A percentile compares a stretch with the other conserved stretches of the same genome.
These are phyloP conservation scores for Temnothorax ravouxi DNA, from an alignment of 2,888 invertebrate genomes.

Conservation along the genomic window DNA sequence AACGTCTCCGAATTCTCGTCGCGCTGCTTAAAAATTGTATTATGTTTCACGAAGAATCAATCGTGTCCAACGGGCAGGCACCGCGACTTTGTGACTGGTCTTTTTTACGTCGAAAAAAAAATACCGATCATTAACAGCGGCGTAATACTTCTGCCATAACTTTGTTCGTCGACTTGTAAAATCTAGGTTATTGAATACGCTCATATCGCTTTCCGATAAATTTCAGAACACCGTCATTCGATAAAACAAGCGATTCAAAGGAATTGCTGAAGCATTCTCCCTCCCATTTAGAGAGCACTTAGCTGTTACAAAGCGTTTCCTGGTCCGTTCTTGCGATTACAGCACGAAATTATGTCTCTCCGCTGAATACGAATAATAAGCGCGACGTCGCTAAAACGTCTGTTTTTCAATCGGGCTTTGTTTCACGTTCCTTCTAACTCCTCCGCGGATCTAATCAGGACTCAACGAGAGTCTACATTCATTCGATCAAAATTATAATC, in stretches of 20 bases:
- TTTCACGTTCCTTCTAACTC: slow-evolving; percentile 56
- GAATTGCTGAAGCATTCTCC: slow-evolving; percentile 41
- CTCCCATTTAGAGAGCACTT: slow-evolving; percentile 51
- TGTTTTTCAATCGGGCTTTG: slow-evolving; percentile 59
- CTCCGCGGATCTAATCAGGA: slow-evolving; percentile 67
- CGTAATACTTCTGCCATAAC: slow-evolving; percentile 20
- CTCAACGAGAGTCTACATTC: slow-evolving; percentile 49
- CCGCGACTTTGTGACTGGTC: background rate
- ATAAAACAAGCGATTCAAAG: slow-evolving; percentile 54
- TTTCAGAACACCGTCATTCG: slow-evolving; percentile 52
- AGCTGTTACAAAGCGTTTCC: slow-evolving; percentile 50
- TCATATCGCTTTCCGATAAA: slow-evolving; percentile 51
- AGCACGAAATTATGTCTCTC: slow-evolving; percentile 59
- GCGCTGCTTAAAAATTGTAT: slow-evolving; percentile 5
- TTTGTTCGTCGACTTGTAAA: slow-evolving; percentile 36
- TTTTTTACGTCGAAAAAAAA: background rate
- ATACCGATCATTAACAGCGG: slow-evolving; percentile 1
- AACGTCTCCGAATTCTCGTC: background rate
- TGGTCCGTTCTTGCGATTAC: slow-evolving; percentile 43
- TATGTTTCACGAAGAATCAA: background rate
- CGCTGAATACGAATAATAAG: slow-evolving; percentile 66
- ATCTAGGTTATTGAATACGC: slow-evolving; percentile 45
- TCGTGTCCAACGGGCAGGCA: background rate
- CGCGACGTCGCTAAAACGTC: slow-evolving; percentile 57
- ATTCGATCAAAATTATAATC: slow-evolving; percentile 20